Evolutionary conservation across 2,888 invertebrate genomes (phyloP).

Genomic region (Candidula unifasciata): DNA sequence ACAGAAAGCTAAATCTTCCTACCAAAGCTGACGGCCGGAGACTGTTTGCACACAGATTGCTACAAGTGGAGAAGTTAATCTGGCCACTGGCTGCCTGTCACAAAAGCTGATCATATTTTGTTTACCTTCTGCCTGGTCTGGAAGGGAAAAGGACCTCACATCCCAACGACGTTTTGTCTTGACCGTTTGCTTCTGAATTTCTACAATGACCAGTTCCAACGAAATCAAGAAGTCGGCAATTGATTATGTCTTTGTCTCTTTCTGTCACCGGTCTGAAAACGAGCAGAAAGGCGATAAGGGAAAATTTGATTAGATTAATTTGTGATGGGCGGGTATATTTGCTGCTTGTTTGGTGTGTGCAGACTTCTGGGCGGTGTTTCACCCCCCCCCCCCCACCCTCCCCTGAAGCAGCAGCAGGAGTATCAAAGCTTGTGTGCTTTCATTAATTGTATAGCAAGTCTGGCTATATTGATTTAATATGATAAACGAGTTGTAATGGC

Average conservation of each 20-base stretch:
- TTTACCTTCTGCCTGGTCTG: conserved; percentile 45
- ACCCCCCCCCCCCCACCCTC: conserved; percentile 66
- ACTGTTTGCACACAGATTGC: conserved; percentile 55
- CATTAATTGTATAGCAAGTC: conserved; percentile 59
- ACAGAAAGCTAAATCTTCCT: not conserved
- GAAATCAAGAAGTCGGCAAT: conserved; percentile 56
- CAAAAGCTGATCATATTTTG: conserved; percentile 55
- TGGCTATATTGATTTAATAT: conserved; percentile 60
- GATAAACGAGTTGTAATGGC: no score
- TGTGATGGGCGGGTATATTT: conserved; percentile 61
- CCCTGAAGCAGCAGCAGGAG: conserved; percentile 60
- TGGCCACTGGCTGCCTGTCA: conserved; percentile 32
- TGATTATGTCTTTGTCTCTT: conserved; percentile 59
- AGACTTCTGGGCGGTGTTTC: conserved; percentile 59
- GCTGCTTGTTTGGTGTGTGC: conserved; percentile 56
- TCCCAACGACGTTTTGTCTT: conserved; percentile 50
- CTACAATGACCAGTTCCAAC: conserved; percentile 50
- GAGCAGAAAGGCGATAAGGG: conserved; percentile 58
- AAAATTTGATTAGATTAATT: conserved; percentile 62
- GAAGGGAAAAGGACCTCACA: conserved; percentile 29
- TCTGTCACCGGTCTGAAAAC: conserved; percentile 47
- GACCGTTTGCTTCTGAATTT: conserved; percentile 45
- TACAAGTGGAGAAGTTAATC: conserved; percentile 54
- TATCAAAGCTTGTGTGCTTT: conserved; percentile 60
- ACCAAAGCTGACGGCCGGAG: not conserved